Percentiles rank a stretch among this genome's conserved stretches.
Conservation (phyloP, 2,797 vertebrate species). For the Peromyscus melanophrys region DNA sequence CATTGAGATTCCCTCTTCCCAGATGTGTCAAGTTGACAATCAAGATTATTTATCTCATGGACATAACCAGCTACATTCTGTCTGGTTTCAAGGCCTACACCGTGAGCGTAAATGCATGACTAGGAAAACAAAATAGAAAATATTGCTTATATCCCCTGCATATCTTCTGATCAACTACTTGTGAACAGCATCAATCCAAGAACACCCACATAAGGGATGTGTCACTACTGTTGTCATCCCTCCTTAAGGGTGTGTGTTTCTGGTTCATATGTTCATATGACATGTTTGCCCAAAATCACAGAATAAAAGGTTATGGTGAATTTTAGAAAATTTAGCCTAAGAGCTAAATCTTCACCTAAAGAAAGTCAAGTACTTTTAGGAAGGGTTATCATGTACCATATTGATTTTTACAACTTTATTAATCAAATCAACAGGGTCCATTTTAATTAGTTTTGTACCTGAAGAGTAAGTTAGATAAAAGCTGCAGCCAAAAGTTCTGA, state of each 20-base stretch:
- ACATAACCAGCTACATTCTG: neutral
- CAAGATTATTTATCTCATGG: neutral
- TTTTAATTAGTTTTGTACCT: neutral
- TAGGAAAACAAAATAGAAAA: constrained; percentile 51
- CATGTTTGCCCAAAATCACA: neutral
- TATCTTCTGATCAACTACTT: neutral
- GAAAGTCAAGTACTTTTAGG: neutral
- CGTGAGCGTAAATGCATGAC: neutral
- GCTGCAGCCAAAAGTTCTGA: neutral
- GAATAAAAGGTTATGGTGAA: neutral
- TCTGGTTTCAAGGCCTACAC: neutral
- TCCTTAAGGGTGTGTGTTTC: neutral
- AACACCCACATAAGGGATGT: neutral
- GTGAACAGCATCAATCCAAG: neutral
- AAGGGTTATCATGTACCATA: neutral
- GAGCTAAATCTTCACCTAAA: neutral
- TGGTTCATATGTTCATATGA: neutral
- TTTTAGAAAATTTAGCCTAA: neutral
- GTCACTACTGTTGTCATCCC: neutral
- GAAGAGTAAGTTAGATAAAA: neutral
- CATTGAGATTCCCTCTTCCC: neutral
- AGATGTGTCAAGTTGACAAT: neutral
- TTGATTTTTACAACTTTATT: neutral
- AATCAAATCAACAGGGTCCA: neutral
- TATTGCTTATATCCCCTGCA: neutral